Percentiles rank a stretch among this genome's conserved stretches.
Conservation (phyloP, 2,113 vertebrate genomes). For the Boulengeromyrus knoepffleri region DNA sequence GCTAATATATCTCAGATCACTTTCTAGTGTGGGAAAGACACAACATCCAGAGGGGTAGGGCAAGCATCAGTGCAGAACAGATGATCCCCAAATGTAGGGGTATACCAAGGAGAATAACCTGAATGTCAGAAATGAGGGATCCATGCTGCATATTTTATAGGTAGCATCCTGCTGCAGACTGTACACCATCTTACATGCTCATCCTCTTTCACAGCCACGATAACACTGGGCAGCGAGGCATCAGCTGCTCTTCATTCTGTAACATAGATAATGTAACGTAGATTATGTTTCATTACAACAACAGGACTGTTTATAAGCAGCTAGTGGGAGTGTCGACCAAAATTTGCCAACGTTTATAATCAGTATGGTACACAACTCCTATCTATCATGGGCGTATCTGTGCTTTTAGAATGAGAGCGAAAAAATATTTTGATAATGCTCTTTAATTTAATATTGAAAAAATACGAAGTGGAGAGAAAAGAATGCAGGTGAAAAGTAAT, state of each 20-base stretch:
- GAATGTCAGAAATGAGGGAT: not conserved
- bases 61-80: not conserved
- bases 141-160: not conserved
- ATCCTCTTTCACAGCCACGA: not conserved
- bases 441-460: not conserved
- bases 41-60: not conserved
- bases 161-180: not conserved
- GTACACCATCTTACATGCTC: not conserved
- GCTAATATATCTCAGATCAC: not conserved
- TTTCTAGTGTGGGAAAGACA: not conserved
- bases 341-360: conserved; percentile 2
- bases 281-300: not conserved
- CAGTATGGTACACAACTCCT: not conserved
- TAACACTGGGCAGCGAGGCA: not conserved
- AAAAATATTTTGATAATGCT: not conserved
- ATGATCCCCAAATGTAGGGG: not conserved
- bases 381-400: not conserved
- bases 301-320: not conserved
- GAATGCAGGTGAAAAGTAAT: not conserved
- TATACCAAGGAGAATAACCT: not conserved
- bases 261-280: not conserved
- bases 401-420: not conserved
- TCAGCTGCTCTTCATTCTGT: not conserved
- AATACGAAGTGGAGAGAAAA: not conserved
- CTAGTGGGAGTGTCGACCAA: conserved; percentile 4